phyloP scores from a whole-genome alignment of 1,140 invertebrate genomes.

The Drosophila paulistorum region DNA sequence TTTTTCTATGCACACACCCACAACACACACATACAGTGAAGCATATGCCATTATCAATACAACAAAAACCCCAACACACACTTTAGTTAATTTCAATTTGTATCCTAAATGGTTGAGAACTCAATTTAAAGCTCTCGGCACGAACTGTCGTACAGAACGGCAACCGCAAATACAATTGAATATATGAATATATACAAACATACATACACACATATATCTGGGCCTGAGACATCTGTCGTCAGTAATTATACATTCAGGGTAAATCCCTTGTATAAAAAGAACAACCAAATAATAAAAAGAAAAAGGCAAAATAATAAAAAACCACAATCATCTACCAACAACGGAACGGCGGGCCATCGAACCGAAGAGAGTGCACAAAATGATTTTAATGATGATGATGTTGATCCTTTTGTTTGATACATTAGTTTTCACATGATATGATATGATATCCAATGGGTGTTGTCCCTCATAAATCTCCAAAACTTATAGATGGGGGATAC shows the following conservation, averaged over 20 bases:
- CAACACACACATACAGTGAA: background rate
- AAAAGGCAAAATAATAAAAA: background rate
- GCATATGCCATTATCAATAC: background rate
- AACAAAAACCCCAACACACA: slow-evolving; percentile 10
- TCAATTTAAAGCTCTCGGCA: slow-evolving; percentile 70
- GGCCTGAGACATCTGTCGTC: slow-evolving; percentile 5
- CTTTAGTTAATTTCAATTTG: slow-evolving; percentile 39
- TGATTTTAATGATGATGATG: background rate
- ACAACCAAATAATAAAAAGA: slow-evolving; percentile 6
- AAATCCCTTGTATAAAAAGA: slow-evolving; percentile 30
- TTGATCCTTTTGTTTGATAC: slow-evolving; percentile 8
- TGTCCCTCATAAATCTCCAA: too few relatives aligned
- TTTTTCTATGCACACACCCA: background rate
- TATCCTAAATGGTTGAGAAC: slow-evolving; percentile 61
- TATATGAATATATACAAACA: background rate
- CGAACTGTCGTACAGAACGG: slow-evolving; percentile 50
- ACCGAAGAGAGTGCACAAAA: background rate
- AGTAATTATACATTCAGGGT: slow-evolving; percentile 29
- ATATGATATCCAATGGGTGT: too few relatives aligned
- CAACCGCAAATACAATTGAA: slow-evolving; percentile 1
- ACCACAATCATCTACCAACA: slow-evolving; percentile 3
- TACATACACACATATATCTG: slow-evolving; percentile 4
- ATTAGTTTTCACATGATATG: background rate
- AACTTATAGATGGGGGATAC: too few relatives aligned
- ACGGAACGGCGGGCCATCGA: slow-evolving; percentile 13